Base-by-base conservation (phyloP, 2,797 vertebrate genomes). In the Catharus ustulatus region DNA sequence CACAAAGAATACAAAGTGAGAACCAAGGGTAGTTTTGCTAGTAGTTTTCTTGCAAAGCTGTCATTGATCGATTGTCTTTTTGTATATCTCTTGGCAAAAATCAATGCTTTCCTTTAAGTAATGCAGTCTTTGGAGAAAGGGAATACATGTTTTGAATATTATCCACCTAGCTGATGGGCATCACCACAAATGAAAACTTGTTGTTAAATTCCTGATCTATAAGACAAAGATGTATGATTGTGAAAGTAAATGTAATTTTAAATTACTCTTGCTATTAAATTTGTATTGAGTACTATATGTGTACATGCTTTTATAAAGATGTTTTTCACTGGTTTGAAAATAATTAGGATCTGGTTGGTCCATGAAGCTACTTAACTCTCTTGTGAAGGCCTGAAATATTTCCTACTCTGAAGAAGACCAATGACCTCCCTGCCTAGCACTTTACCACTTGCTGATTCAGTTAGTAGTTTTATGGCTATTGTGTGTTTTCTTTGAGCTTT, bases 61-160 rank as follows among this genome's bases (percentile, higher is more conserved):
- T 95, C 91, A 85, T 91, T 96, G 89, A 97, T 89, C 90, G 76
- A 95, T 96, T 89, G 80, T 79, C 40, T 92, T 94, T 91, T 72
- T 91, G 38, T 91, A 76, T 83, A 80, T 89, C 75, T 85, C 29
- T 38, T 77, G 71, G 84, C 48, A 95, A 89, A 97, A 97, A 82
- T 87, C 91, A 96, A 93, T 94, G 42, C 6, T 90, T 96, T 72
- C 11, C 34, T 86, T 94, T 94, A 95, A 93, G 48, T 79, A 87
- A 86, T 75, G 30, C n/a, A 51, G 61, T 78, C 63, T 89, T 90
- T 74, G 57, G n/a, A 77, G 30, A 92, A 93, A 75, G 10, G 67
- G 22, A 90, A 95, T 59, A 68, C 66, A 85, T 54, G 36, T 78
- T 93, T 77, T 91, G 93, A 96, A 96, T 96, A 85, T 71, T 91